Conservation (phyloP, 2,113 vertebrate genomes). For the Oreochromis spilurus region DNA sequence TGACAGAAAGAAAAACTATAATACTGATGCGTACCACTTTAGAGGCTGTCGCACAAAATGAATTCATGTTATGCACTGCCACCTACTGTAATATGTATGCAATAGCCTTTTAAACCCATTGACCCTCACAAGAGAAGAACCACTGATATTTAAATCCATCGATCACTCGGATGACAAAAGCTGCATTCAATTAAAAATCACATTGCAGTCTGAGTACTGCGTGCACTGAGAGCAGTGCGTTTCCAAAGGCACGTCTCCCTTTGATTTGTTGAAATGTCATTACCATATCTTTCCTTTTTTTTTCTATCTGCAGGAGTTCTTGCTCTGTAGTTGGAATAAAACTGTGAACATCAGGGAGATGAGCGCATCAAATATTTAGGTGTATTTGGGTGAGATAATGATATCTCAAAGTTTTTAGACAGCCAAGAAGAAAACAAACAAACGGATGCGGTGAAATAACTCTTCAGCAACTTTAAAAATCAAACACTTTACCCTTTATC, state of each 20-base stretch:
- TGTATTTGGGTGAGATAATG: background rate
- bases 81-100: background rate
- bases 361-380: background rate
- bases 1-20: background rate
- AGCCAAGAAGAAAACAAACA: background rate
- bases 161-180: background rate
- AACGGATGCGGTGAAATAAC: background rate
- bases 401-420: background rate
- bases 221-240: background rate
- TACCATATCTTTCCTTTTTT: background rate
- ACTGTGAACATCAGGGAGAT: background rate
- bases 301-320: background rate
- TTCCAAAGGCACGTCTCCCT: background rate
- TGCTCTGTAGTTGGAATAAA: background rate
- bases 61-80: slow-evolving; percentile 18
- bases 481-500: background rate
- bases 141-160: background rate
- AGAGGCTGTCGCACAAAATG: background rate
- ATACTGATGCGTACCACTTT: background rate
- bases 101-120: slow-evolving; percentile 5
- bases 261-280: background rate
- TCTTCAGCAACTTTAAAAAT: background rate
- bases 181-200: background rate
- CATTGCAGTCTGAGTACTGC: background rate
- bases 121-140: background rate